Conservation (phyloP, 53 echinoderm and acorn worm genomes). For the Apostichopus leukothele region DNA sequence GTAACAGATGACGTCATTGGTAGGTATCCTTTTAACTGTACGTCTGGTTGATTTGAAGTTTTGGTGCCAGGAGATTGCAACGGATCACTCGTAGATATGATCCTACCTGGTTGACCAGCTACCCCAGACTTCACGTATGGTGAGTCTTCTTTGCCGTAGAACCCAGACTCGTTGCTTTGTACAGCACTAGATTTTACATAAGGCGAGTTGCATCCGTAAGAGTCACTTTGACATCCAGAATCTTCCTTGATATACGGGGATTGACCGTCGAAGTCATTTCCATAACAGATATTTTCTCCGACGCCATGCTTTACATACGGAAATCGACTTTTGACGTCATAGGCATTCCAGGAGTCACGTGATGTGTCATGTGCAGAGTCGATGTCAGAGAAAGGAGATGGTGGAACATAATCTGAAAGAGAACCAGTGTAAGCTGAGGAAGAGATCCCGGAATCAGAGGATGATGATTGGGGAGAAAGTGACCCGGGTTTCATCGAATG, state of each 20-base stretch:
- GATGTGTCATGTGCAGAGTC: not conserved
- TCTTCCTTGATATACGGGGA: not conserved
- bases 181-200: not conserved
- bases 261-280: not conserved
- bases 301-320: not conserved
- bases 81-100: not conserved
- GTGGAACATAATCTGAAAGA: not conserved
- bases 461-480: not conserved
- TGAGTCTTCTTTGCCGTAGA: not conserved
- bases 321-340: not conserved
- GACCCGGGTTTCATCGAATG: not conserved
- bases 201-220: not conserved
- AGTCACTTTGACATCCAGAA: not conserved
- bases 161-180: not conserved
- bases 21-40: constrained; percentile 1
- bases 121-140: not conserved
- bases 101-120: not conserved
- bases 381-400: not conserved
- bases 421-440: constrained; percentile 12
- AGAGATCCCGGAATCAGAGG: constrained; percentile 13
- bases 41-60: no score
- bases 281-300: no score
- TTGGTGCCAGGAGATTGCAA: not conserved
- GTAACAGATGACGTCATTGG: not conserved
- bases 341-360: not conserved